Evolutionary conservation across 2,113 vertebrate genomes (phyloP), one percentile per base, ranked within the genome.

Genomic region (Scomber japonicus): DNA sequence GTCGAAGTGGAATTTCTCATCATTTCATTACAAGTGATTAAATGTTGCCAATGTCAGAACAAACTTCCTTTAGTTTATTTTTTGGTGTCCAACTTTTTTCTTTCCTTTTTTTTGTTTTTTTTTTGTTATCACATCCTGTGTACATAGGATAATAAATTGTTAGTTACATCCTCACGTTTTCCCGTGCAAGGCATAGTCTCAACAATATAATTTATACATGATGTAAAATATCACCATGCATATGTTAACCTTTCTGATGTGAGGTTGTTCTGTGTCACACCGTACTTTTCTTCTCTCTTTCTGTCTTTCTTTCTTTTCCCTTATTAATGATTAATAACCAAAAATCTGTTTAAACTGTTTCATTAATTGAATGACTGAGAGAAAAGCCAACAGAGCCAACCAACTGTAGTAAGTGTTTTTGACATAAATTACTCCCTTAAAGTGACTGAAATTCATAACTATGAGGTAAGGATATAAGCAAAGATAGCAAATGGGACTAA

Each of bases 61-160:
- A 57, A 75, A 67, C 65, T n/a, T 81, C 44, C 60, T 66, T 69
- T 8, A 9, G 73, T 82, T 80, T 69, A 49, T 68, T 15, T 11
- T 63, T 63, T 51, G 1, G 30, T 35, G 11, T 35, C 27, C 16
- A 61, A 66, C 15, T 31, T 1, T 60, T 15, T 24, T 9, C 19
- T 55, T 55, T 31, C 1, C 54, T 15, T 24, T 9, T 24, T 55
- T 55, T 24, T 24, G 24, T 1, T 60, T 15, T 24, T 9, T 24
- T 55, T 55, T 5, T 35, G 35, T 51, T 19, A 0, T 59, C 27
- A 75, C 48, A 51, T 75, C 40, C 16, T 69, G 5, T 63, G 1
- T 46, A 13, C 8, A 31, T 50, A 27, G 2, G 24, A 3, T 27
- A n/a, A 59, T 63, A 44, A 59, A 75, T 45, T 63, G 24, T 74